phyloP scores from a whole-genome alignment of 2,888 invertebrate species.

The Drosophila borealis region DNA sequence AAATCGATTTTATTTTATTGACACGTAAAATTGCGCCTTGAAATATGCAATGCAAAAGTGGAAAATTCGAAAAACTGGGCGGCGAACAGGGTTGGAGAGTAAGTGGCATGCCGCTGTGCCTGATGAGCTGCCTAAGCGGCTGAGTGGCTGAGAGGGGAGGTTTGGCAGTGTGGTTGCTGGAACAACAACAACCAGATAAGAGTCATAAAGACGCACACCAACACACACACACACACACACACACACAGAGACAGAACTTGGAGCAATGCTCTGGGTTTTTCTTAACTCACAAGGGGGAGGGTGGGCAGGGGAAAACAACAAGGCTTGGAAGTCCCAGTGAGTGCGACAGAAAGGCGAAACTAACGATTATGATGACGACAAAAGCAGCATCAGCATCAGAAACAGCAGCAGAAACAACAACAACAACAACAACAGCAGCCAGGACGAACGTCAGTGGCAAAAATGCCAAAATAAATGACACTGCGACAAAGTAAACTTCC shows the following conservation, averaged over 20 bases:
- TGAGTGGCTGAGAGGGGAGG: neutral
- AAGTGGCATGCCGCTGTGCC: slow-evolving; percentile 11
- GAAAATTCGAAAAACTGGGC: slow-evolving; percentile 38
- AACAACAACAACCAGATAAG: slow-evolving; percentile 65
- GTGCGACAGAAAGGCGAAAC: slow-evolving; percentile 52
- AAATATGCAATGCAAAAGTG: slow-evolving; percentile 71
- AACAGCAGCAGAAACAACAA: slow-evolving; percentile 2
- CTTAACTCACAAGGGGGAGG: slow-evolving; percentile 29
- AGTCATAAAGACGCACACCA: slow-evolving; percentile 71
- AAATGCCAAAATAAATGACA: slow-evolving; percentile 76
- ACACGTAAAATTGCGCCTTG: slow-evolving; percentile 76
- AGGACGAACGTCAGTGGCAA: slow-evolving; percentile 56
- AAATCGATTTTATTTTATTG: slow-evolving; percentile 76
- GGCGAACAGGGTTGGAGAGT: neutral
- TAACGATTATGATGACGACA: slow-evolving; percentile 77
- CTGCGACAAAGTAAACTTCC: slow-evolving; percentile 78
- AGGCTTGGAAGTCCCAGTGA: slow-evolving; percentile 15
- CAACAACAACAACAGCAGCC: slow-evolving; percentile 25
- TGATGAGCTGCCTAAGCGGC: slow-evolving; percentile 18
- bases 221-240: slow-evolving; percentile 11
- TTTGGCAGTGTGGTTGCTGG: slow-evolving; percentile 38
- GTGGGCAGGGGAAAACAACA: neutral
- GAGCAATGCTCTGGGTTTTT: slow-evolving; percentile 40
- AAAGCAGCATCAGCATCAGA: slow-evolving; percentile 28
- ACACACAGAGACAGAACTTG: slow-evolving; percentile 13